These are phyloP conservation scores for Neogobius melanostomus DNA, from an alignment of 2,113 vertebrate species.

Conservation along the genomic window DNA sequence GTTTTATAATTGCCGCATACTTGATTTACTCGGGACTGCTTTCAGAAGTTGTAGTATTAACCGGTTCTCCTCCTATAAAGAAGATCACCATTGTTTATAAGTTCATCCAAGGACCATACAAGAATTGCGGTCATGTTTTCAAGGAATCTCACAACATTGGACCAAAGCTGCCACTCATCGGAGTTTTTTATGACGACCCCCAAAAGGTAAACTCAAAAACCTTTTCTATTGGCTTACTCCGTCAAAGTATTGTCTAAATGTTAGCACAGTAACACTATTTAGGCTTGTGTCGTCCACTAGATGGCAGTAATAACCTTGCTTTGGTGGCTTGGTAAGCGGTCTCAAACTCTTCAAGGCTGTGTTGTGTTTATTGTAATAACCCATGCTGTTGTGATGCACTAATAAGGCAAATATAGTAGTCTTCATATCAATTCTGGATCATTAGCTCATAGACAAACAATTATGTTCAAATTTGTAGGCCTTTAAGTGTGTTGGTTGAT, in stretches of 20 bases:
- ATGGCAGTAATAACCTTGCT: conserved; percentile 42
- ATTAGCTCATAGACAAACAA: too few species aligned
- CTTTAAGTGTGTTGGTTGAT: too few species aligned
- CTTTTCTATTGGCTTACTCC: not conserved
- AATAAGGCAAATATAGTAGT: too few species aligned
- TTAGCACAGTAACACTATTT: not conserved
- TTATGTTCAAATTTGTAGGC: too few species aligned
- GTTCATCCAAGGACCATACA: conserved; percentile 83
- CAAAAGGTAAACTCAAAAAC: conserved; percentile 76
- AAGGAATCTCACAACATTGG: conserved; percentile 84
- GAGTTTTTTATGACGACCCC: conserved; percentile 89
- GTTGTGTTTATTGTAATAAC: too few species aligned
- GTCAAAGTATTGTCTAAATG: not conserved
- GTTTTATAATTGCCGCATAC: conserved; percentile 78
- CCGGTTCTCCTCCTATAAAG: conserved; percentile 83
- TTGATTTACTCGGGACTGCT: conserved; percentile 84
- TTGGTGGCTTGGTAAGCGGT: not conserved
- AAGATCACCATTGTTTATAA: conserved; percentile 88
- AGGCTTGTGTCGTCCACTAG: conserved; percentile 33
- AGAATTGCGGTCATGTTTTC: conserved; percentile 80
- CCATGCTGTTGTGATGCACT: too few species aligned
- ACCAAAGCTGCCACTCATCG: conserved; percentile 81
- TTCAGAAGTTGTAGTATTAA: conserved; percentile 79
- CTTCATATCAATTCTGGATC: too few species aligned
- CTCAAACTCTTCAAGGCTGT: too few species aligned